Percentiles rank a stretch among this genome's conserved stretches.
phyloP scores from a whole-genome alignment of 2,797 vertebrate species.

The Syngnathus rostellatus region DNA sequence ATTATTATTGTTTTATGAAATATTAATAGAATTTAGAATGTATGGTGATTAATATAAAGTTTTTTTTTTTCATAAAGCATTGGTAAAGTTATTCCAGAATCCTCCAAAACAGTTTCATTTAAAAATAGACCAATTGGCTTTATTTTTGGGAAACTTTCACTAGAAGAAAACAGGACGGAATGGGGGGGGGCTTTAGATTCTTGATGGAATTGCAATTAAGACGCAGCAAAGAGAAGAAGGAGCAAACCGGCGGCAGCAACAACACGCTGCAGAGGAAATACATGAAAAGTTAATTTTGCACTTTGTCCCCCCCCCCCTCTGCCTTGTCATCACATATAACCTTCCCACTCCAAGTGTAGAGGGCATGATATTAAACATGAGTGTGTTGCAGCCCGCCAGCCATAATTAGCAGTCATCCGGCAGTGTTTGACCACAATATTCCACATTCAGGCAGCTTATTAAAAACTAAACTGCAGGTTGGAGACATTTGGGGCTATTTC shows the following conservation, averaged over 20 bases:
- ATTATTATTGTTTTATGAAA: neutral
- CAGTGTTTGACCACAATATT: slow-evolving; percentile 34
- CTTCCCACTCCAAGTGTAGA: slow-evolving; percentile 17
- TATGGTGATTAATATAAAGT: neutral
- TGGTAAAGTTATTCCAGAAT: no score
- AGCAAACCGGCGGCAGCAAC: slow-evolving; percentile 43
- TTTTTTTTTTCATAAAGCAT: no score
- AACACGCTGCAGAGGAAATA: slow-evolving; percentile 40
- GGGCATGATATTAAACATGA: slow-evolving; percentile 48
- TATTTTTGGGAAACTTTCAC: neutral
- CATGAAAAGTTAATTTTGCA: slow-evolving; percentile 59
- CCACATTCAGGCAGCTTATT: slow-evolving; percentile 12
- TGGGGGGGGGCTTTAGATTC: slow-evolving; percentile 56
- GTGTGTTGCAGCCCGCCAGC: slow-evolving; percentile 39
- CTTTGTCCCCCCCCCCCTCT: slow-evolving; percentile 23
- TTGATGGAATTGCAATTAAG: slow-evolving; percentile 68
- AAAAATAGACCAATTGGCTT: neutral
- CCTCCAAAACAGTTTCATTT: no score
- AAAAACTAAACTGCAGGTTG: slow-evolving; percentile 22
- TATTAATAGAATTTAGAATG: no score
- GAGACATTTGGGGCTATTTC: neutral
- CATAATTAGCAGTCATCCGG: slow-evolving; percentile 55
- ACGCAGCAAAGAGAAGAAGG: slow-evolving; percentile 32
- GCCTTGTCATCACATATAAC: slow-evolving; percentile 40
- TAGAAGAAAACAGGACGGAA: neutral